Percentiles rank a stretch among this genome's conserved stretches.
Evolutionary conservation across 1,140 invertebrate species (phyloP).

Genomic region (Diabrotica undecimpunctata): DNA sequence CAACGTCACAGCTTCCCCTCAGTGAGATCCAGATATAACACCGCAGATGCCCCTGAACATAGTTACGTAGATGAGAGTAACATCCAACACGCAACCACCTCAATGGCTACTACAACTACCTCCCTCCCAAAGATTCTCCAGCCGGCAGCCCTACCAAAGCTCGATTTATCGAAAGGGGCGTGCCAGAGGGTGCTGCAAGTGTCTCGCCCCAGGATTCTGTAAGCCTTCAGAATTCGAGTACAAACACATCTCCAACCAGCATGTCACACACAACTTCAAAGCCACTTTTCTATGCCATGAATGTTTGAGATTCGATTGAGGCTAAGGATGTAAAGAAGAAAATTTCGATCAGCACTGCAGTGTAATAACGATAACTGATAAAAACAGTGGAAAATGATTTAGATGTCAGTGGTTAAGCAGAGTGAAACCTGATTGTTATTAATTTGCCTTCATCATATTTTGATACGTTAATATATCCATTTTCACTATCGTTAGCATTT

Average conservation of each 20-base stretch:
- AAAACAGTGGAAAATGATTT: too few species aligned
- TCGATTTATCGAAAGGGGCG: constrained; percentile 55
- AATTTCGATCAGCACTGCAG: too few species aligned
- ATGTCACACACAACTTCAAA: constrained; percentile 45
- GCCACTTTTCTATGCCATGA: constrained; percentile 59
- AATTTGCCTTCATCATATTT: too few species aligned
- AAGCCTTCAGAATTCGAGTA: constrained; percentile 38
- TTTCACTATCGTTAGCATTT: too few species aligned
- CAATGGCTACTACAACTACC: constrained; percentile 44
- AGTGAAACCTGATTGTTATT: too few species aligned
- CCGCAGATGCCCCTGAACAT: constrained; percentile 8
- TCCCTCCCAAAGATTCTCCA: constrained; percentile 46
- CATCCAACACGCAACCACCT: constrained; percentile 38
- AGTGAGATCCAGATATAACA: constrained; percentile 27
- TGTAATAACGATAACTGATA: too few species aligned
- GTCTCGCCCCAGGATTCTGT: constrained; percentile 52
- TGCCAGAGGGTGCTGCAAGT: constrained; percentile 61
- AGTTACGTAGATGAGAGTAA: constrained; percentile 28
- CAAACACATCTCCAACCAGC: constrained; percentile 50
- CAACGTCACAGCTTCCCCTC: constrained; percentile 42
- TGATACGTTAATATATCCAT: too few species aligned
- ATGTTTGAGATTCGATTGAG: constrained; percentile 52
- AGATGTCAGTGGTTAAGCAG: too few species aligned
- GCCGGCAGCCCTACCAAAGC: constrained; percentile 47
- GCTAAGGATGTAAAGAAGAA: too few species aligned